Conservation (phyloP, 2,797 vertebrate species). For the Halcyon smyrnensis region DNA sequence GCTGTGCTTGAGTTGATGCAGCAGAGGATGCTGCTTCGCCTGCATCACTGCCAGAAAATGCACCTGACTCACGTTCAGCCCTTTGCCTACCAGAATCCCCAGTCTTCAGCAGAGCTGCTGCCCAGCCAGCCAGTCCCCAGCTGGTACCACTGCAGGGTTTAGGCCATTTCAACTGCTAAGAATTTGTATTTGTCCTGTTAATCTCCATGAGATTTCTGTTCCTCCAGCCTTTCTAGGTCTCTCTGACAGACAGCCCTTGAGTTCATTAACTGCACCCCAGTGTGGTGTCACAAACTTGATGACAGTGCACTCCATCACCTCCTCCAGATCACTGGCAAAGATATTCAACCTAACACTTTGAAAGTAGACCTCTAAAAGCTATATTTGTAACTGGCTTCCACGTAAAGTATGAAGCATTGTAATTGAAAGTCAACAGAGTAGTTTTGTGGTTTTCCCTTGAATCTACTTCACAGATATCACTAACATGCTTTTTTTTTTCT, state of each 20-base stretch:
- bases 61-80: background rate
- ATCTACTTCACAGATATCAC: background rate
- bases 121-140: background rate
- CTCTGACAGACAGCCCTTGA: rapidly evolving
- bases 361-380: rapidly evolving
- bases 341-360: background rate
- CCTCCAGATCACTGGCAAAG: background rate
- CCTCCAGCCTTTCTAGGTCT: background rate
- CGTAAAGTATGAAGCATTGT: background rate
- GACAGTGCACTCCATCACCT: background rate
- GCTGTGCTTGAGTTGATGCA: background rate
- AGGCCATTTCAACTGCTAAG: background rate
- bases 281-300: rapidly evolving
- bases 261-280: background rate
- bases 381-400: background rate
- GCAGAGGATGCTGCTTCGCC: background rate
- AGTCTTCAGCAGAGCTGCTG: background rate
- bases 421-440: background rate
- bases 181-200: background rate
- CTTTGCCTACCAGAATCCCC: background rate
- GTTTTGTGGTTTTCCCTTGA: background rate
- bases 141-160: background rate
- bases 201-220: background rate
- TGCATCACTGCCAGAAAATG: background rate
- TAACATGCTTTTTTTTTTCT: background rate